A percentile compares a stretch with the other conserved stretches of the same genome.
phyloP scores from a whole-genome alignment of 2,888 invertebrate species.

The Creontiades dilutus region DNA sequence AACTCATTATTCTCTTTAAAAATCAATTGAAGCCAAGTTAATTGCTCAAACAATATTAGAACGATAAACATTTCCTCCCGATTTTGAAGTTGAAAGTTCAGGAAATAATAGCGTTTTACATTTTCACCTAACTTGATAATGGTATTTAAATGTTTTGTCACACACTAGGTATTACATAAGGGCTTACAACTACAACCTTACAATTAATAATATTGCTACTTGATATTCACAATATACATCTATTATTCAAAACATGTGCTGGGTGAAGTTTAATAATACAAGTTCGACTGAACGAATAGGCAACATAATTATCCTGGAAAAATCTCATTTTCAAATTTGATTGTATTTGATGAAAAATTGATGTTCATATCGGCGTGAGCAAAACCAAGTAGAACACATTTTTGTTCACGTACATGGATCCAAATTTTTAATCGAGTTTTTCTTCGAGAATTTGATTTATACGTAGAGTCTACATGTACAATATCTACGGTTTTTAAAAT shows the following conservation, averaged over 20 bases:
- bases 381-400: no score
- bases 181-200: neutral
- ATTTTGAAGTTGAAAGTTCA: neutral
- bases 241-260: neutral
- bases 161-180: slow-evolving; percentile 10
- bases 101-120: neutral
- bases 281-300: slow-evolving; percentile 3
- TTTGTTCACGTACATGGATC: no score
- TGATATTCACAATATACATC: slow-evolving; percentile 3
- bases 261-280: neutral
- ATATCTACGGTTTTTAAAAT: no score
- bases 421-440: no score
- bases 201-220: slow-evolving; percentile 21
- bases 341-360: no score
- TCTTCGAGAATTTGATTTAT: no score
- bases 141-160: neutral
- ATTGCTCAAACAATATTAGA: slow-evolving; percentile 2
- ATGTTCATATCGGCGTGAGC: no score
- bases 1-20: neutral
- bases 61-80: neutral
- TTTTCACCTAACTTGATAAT: slow-evolving; percentile 3
- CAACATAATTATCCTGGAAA: no score
- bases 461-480: no score
- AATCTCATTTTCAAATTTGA: no score
- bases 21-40: slow-evolving; percentile 29